Evolutionary conservation across 2,888 invertebrate species (phyloP).

Genomic region (Apodemia duryi): DNA sequence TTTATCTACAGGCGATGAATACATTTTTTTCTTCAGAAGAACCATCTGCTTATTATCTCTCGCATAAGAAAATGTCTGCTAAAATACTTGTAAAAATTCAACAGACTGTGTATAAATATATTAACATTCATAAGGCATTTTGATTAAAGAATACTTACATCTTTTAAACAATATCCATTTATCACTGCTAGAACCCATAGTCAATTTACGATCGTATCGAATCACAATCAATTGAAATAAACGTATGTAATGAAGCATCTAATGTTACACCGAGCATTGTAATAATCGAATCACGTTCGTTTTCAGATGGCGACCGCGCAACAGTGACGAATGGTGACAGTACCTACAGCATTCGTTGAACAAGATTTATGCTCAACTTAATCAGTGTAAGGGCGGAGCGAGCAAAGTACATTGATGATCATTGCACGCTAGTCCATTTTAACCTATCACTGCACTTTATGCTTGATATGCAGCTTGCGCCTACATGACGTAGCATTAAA

Average conservation of each 20-base stretch:
- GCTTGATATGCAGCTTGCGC: slow-evolving; percentile 48
- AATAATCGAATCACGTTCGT: slow-evolving; percentile 69
- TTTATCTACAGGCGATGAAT: too few relatives aligned
- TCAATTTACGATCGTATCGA: slow-evolving; percentile 64
- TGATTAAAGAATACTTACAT: slow-evolving; percentile 14
- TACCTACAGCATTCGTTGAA: slow-evolving; percentile 39
- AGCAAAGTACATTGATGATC: slow-evolving; percentile 40
- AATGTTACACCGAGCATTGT: slow-evolving; percentile 61
- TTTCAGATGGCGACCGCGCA: slow-evolving; percentile 49
- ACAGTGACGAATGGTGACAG: slow-evolving; percentile 59
- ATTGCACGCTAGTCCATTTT: slow-evolving; percentile 45
- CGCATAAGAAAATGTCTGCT: too few relatives aligned
- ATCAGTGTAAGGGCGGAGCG: slow-evolving; percentile 56
- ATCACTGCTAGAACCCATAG: slow-evolving; percentile 49
- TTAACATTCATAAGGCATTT: slow-evolving; percentile 12
- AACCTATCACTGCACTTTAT: slow-evolving; percentile 52
- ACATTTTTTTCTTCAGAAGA: too few relatives aligned
- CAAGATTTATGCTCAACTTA: slow-evolving; percentile 51
- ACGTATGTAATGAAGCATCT: slow-evolving; percentile 66
- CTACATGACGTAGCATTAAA: slow-evolving; percentile 27
- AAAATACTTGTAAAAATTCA: too few relatives aligned
- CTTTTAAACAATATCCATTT: slow-evolving; percentile 34
- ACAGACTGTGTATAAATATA: not conserved
- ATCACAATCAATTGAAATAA: slow-evolving; percentile 60
- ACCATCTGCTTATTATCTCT: too few relatives aligned